Base-by-base conservation (phyloP, 2,797 vertebrate genomes). In the Sebastiscus albofasciatus region DNA sequence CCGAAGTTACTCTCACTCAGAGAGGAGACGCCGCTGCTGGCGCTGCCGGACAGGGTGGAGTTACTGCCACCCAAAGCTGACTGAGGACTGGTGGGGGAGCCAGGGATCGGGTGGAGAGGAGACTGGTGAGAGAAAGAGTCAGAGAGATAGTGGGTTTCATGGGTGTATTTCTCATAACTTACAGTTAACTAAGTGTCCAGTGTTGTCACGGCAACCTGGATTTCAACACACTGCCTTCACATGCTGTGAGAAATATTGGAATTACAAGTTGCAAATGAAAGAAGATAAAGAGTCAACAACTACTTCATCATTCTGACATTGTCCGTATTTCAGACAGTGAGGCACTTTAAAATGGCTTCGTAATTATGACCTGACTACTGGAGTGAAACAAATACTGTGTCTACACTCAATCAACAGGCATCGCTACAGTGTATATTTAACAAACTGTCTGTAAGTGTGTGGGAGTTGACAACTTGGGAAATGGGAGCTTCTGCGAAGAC, bases 1-100 rank as follows among this genome's bases (percentile, higher is more conserved):
- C 97, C 97, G 70, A 99, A 99, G 94, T 99, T 99, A 89, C 98
- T 99, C 94, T 99, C 98, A 1, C 98, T 99, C 84, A 99, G 87
- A 80, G 99, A 99, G 54, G 98, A 99, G 36, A 99, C 98, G 0
- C 99, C 99, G 0, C 98, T 99, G 96, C 99, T 99, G 94, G 99
- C 98, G 6, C 99, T 99, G 94, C 98, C 99, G 0, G 99, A 99
- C 87, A 99, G 95, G 2, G 98, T 99, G 80, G 98, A 99, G 94
- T 99, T 99, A 94, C 98, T 99, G 91, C 99, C 98, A 49, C 99
- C 97, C 89, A 99, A 91, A 80, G 97, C 98, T n/a, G 98, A 99
- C 93, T 99, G 98, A 0, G 98, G 99, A 93, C 98, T 99, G 90
- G 99, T 99, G 87, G 99, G 99, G 12, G 99, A 99, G 82, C 98